These are phyloP conservation scores for Drosophila yooni DNA, from an alignment of 2,888 invertebrate species.

Conservation along the genomic window DNA sequence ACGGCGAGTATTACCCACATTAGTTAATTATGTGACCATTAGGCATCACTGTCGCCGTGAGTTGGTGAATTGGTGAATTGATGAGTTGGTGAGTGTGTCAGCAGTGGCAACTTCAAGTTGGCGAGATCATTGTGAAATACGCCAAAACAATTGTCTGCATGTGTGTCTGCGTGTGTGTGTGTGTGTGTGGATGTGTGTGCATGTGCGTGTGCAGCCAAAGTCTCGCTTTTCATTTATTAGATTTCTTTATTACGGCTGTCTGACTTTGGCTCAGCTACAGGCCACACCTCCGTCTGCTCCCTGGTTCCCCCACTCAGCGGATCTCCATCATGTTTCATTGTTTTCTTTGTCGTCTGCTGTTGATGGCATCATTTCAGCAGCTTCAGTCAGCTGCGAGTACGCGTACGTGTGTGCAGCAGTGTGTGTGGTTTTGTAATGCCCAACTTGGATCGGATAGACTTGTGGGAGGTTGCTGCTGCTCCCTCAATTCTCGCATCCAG, in stretches of 20 bases:
- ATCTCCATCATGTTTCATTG: conserved; percentile 40
- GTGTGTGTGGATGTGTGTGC: too few species aligned
- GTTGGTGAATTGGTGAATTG: conserved; percentile 47
- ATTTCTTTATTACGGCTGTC: conserved; percentile 63
- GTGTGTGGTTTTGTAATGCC: conserved; percentile 64
- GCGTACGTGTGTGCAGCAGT: conserved; percentile 35
- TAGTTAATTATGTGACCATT: conserved; percentile 77
- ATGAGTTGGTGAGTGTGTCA: conserved; percentile 53
- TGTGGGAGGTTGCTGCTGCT: conserved; percentile 75
- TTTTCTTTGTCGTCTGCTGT: conserved; percentile 58
- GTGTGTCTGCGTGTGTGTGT: conserved; percentile 10
- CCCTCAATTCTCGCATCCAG: conserved; percentile 61
- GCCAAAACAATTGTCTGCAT: conserved; percentile 47
- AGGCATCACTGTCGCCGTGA: conserved; percentile 42
- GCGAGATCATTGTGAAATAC: conserved; percentile 63
- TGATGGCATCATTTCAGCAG: conserved; percentile 82
- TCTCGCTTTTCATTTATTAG: conserved; percentile 65
- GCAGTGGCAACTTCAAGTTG: conserved; percentile 49
- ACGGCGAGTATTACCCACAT: conserved; percentile 57
- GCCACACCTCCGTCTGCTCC: conserved; percentile 36
- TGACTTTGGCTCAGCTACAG: conserved; percentile 43
- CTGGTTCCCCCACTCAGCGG: conserved; percentile 21
- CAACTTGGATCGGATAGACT: conserved; percentile 34
- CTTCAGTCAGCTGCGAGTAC: conserved; percentile 55
- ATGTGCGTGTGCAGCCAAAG: conserved; percentile 10